Percentiles rank a stretch among this genome's conserved stretches.
Conservation (phyloP, 2,113 vertebrate genomes). For the Lethenteron camtschaticum region DNA sequence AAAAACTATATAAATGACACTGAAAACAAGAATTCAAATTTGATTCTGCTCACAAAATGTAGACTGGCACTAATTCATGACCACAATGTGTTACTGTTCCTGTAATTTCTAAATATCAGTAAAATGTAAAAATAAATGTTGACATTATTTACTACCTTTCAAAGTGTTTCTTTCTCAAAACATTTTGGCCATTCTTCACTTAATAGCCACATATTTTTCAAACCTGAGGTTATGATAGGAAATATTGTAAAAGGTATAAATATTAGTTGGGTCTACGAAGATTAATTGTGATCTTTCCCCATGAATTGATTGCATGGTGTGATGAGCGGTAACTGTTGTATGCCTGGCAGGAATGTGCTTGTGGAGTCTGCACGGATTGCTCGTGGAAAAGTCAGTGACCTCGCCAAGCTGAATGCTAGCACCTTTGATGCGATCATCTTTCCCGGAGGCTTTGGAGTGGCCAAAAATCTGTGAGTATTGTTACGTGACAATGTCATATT, state of each 20-base stretch:
- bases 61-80: too few relatives aligned
- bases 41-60: too few relatives aligned
- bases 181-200: not conserved
- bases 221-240: not conserved
- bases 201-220: not conserved
- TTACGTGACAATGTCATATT: too few relatives aligned
- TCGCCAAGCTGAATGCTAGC: constrained; percentile 30
- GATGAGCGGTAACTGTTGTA: not conserved
- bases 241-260: not conserved
- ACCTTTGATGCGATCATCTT: constrained; percentile 58
- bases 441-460: constrained; percentile 37
- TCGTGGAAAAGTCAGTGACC: constrained; percentile 47
- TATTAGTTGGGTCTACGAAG: not conserved
- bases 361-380: constrained; percentile 74
- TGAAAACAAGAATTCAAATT: too few relatives aligned
- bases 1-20: too few relatives aligned
- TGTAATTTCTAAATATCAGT: too few relatives aligned
- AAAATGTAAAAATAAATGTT: too few relatives aligned
- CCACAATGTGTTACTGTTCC: too few relatives aligned
- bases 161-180: not conserved
- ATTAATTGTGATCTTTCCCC: not conserved
- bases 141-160: not conserved
- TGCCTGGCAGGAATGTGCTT: constrained; percentile 39
- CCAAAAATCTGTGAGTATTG: constrained; percentile 46
- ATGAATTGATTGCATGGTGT: too few relatives aligned